A percentile compares a stretch with the other conserved stretches of the same genome.
phyloP scores from a whole-genome alignment of 2,888 invertebrate species.

The Drosophila multiciliata region DNA sequence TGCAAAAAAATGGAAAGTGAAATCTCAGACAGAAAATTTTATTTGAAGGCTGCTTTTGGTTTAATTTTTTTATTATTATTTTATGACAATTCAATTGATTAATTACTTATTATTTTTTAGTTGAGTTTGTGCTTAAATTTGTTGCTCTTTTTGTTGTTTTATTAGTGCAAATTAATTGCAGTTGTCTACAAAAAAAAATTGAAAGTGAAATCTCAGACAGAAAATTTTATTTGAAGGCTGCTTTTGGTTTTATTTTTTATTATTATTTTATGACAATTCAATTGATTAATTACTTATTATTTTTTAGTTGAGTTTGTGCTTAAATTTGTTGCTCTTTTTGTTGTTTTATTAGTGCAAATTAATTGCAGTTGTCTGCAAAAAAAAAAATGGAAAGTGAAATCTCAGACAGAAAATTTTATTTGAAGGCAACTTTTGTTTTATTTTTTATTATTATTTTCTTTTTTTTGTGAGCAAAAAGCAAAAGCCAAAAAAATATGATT shows the following conservation, averaged over 20 bases:
- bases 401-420: neutral
- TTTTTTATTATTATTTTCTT: neutral
- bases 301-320: neutral
- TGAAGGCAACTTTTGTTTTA: neutral
- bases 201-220: neutral
- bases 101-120: neutral
- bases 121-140: neutral
- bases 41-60: neutral
- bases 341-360: too few species aligned
- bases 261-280: neutral
- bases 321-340: too few species aligned
- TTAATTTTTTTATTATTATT: too few species aligned
- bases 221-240: neutral
- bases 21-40: neutral
- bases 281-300: neutral
- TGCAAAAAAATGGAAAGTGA: neutral
- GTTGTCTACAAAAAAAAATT: neutral
- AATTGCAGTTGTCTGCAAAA: neutral
- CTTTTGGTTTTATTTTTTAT: neutral
- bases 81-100: neutral
- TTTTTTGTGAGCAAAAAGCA: neutral
- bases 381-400: neutral
- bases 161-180: neutral
- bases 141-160: too few species aligned
- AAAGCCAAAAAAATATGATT: conserved; percentile 8